Percentiles rank a stretch among this genome's conserved stretches.
Conservation (phyloP, 1,140 invertebrate genomes). For the Plectrocnemia conspersa region DNA sequence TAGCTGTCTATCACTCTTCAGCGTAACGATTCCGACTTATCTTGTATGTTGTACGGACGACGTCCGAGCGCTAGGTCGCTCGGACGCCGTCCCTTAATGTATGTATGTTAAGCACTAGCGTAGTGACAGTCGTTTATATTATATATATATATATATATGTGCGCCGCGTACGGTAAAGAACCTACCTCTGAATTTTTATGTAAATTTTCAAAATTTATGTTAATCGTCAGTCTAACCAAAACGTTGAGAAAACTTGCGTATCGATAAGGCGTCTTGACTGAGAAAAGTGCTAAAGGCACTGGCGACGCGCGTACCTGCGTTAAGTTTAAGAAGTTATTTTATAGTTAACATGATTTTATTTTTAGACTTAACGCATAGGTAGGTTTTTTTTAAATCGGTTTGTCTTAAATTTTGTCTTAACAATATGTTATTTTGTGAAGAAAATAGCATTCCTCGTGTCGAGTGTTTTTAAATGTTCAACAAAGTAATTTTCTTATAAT, state of each 20-base stretch:
- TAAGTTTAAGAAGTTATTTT: constrained; percentile 53
- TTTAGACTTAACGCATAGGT: constrained; percentile 54
- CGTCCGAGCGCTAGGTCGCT: not conserved
- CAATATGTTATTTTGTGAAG: constrained; percentile 54
- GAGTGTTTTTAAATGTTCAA: constrained; percentile 56
- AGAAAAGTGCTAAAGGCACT: constrained; percentile 32
- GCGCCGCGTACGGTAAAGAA: constrained; percentile 38
- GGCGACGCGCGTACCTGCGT: constrained; percentile 35
- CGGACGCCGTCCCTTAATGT: constrained; percentile 19
- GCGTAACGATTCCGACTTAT: not conserved
- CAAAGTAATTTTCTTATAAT: constrained; percentile 54
- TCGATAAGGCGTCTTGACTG: constrained; percentile 34
- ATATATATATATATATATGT: not conserved
- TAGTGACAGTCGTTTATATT: constrained; percentile 26
- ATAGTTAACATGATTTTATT: constrained; percentile 48
- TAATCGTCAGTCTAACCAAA: constrained; percentile 38
- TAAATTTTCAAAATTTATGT: constrained; percentile 50
- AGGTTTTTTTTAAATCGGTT: constrained; percentile 52
- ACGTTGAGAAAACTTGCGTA: constrained; percentile 37
- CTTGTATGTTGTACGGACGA: not conserved
- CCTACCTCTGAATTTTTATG: constrained; percentile 50
- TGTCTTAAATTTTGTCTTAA: constrained; percentile 54
- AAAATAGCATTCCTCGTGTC: constrained; percentile 55
- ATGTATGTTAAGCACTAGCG: constrained; percentile 35
- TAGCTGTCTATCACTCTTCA: constrained; percentile 7